Evolutionary conservation across 1,140 invertebrate genomes (phyloP).

Genomic region (Schlechtendalia chinensis): DNA sequence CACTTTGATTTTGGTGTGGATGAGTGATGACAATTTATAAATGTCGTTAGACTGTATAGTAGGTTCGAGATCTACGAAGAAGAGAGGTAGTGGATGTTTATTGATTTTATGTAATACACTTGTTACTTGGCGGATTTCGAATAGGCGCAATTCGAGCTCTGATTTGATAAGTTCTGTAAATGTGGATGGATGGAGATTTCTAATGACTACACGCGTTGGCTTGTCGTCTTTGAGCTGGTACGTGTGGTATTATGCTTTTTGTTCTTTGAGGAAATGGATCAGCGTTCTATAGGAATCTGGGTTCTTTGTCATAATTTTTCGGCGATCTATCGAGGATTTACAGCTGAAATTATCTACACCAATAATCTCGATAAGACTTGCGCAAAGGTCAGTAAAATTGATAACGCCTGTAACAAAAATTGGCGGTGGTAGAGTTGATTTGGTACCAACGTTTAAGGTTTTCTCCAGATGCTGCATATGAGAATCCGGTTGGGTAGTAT

Average conservation of each 20-base stretch:
- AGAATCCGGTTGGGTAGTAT: too few species aligned
- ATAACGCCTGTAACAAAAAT: too few species aligned
- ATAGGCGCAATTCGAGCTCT: not conserved
- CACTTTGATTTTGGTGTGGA: not conserved
- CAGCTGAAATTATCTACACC: too few species aligned
- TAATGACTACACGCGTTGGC: slow-evolving; percentile 24
- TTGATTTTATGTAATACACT: slow-evolving; percentile 2
- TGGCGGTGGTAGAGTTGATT: too few species aligned
- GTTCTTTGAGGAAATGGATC: too few species aligned
- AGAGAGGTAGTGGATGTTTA: slow-evolving; percentile 6
- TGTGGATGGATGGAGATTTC: slow-evolving; percentile 23
- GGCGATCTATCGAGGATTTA: too few species aligned
- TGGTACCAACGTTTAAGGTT: too few species aligned
- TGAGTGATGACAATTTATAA: not conserved
- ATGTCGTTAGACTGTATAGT: not conserved
- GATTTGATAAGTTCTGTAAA: not conserved
- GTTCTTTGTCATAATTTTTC: too few species aligned
- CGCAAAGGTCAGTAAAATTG: too few species aligned
- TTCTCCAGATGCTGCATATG: too few species aligned
- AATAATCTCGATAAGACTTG: too few species aligned
- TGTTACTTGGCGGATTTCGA: not conserved
- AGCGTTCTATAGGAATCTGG: too few species aligned
- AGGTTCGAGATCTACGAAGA: slow-evolving; percentile 39
- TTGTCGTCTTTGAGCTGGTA: slow-evolving; percentile 23
- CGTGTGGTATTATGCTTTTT: not conserved